Evolutionary conservation across 2,113 vertebrate species (phyloP).

Genomic region (Lanius ludovicianus): DNA sequence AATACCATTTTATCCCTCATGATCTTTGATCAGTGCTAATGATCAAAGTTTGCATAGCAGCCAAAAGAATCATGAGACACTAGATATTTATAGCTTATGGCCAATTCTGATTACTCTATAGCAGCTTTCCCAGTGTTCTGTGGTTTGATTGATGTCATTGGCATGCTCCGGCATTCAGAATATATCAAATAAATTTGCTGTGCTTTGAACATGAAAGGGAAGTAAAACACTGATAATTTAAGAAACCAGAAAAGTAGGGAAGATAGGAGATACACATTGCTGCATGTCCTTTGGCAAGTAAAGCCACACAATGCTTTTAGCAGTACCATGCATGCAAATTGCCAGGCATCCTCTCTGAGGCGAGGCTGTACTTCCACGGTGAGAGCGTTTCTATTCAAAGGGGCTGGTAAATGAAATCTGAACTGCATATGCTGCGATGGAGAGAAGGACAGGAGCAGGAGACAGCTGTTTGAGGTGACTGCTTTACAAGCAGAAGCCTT

Average conservation of each 20-base stretch:
- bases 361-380: slow-evolving; percentile 52
- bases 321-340: slow-evolving; percentile 55
- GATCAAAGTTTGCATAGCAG: slow-evolving; percentile 71
- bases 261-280: slow-evolving; percentile 54
- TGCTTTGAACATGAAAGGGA: slow-evolving; percentile 78
- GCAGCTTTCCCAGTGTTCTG: slow-evolving; percentile 52
- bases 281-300: slow-evolving; percentile 66
- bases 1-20: slow-evolving; percentile 66
- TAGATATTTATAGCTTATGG: slow-evolving; percentile 75
- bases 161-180: slow-evolving; percentile 64
- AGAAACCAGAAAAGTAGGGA: slow-evolving; percentile 69
- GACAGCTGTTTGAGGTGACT: slow-evolving; percentile 75
- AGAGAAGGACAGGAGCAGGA: slow-evolving; percentile 72
- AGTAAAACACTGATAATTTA: slow-evolving; percentile 76
- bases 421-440: slow-evolving; percentile 60
- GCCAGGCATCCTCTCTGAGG: slow-evolving; percentile 7
- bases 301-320: background rate
- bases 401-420: slow-evolving; percentile 72
- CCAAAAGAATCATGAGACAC: slow-evolving; percentile 59
- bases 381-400: slow-evolving; percentile 68
- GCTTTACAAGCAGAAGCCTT: slow-evolving; percentile 71
- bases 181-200: slow-evolving; percentile 75
- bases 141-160: slow-evolving; percentile 71
- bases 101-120: slow-evolving; percentile 62
- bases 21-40: slow-evolving; percentile 74